Conservation (phyloP, 2,113 vertebrate genomes). For the Irena cyanogastra region DNA sequence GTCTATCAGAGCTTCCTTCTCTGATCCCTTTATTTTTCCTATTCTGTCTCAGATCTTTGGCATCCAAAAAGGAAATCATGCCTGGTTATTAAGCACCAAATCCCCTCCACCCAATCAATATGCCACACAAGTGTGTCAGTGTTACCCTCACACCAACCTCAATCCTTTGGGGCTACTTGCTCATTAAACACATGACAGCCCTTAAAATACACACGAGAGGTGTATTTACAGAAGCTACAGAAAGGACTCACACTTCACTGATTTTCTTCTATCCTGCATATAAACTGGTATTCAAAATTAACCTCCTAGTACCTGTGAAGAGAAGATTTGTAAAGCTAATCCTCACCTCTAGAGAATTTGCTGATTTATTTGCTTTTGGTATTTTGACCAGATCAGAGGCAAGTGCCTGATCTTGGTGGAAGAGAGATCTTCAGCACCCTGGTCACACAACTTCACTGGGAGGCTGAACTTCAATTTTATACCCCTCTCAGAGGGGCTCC, state of each 20-base stretch:
- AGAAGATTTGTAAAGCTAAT: background rate
- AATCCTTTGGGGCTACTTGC: background rate
- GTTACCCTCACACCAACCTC: background rate
- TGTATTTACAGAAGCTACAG: background rate
- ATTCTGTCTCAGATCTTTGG: background rate
- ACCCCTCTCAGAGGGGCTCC: background rate
- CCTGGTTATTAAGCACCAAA: background rate
- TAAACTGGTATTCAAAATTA: background rate
- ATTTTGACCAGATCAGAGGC: background rate
- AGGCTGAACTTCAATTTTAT: background rate
- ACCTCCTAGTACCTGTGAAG: background rate
- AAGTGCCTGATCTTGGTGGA: background rate
- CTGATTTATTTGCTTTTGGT: background rate
- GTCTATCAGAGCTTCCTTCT: background rate
- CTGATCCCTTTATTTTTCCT: background rate
- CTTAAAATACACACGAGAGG: accelerated
- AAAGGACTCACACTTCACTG: background rate
- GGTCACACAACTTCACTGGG: background rate
- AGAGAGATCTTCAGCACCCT: background rate
- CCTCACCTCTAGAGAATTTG: background rate
- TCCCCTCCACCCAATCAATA: background rate
- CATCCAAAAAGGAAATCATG: background rate
- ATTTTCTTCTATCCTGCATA: background rate
- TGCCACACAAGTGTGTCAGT: background rate
- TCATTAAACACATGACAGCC: background rate